Evolutionary conservation across 2,113 vertebrate species (phyloP), one percentile per base, ranked within the genome.

Genomic region (Aspidoscelis tigris): DNA sequence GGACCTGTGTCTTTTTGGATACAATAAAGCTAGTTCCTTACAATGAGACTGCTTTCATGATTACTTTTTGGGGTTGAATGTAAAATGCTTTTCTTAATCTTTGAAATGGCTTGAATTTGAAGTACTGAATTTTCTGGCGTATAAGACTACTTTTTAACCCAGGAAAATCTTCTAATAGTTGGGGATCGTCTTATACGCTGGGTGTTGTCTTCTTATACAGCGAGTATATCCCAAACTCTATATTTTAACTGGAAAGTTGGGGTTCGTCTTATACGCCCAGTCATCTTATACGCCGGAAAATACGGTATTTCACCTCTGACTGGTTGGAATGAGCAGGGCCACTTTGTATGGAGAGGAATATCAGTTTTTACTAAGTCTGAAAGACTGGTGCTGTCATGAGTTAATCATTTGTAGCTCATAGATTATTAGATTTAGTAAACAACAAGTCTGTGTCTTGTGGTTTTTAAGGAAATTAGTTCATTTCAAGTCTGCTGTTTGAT

Each of bases 401-500:
- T 9, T 90, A 85, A 84, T 86, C 58, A 8, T 58, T 50, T 41
- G 21, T 84, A 87, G n/a, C 80, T 94, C 78, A 89, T 16, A 76
- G 87, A 71, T 85, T 94, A 94, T 90, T 88, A 87, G 86, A 58
- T 84, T 93, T 92, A 88, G 86, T 90, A 88, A 93, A 94, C 88
- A 90, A 89, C 94, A 92, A 90, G 78, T 86, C 80, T 89, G 83
- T 92, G 87, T 87, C 73, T 61, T 79, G 75, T 77, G 89, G 82
- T 87, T 90, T 93, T 86, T 2, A 84, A 88, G 89, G 92, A 92
- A 92, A 92, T 92, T 0, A 87, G 76, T 94, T 87, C 90, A 91
- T 92, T 92, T 90, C 61, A 26, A 85, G 22, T 76, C 86, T 74
- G 87, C 83, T 91, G 91, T 26, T 58, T 82, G 81, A 94, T 93